Evolutionary conservation across 2,888 invertebrate genomes (phyloP).

Genomic region (Drosophila engyochracea): DNA sequence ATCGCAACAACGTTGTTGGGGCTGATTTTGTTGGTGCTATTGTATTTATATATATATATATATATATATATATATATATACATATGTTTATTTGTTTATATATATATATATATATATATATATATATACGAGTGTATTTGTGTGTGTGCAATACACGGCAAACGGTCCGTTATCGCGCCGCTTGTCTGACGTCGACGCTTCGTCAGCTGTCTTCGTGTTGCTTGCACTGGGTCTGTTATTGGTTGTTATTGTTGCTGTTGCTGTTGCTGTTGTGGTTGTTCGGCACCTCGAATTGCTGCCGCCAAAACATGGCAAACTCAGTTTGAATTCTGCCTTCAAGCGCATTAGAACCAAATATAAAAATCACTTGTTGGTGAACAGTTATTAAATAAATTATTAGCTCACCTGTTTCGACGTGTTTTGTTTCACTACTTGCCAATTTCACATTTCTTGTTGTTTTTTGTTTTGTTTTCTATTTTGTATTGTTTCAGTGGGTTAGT

Average conservation of each 20-base stretch:
- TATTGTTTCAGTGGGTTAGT: constrained; percentile 11
- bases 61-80: background rate
- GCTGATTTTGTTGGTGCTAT: constrained; percentile 1
- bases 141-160: constrained; percentile 2
- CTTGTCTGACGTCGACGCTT: constrained; percentile 23
- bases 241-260: constrained; percentile 10
- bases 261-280: constrained; percentile 27
- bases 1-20: constrained; percentile 6
- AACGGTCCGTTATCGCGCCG: constrained; percentile 43
- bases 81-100: background rate
- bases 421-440: background rate
- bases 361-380: constrained; percentile 10
- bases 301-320: constrained; percentile 79
- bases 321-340: constrained; percentile 83
- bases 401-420: background rate
- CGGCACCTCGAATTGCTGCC: constrained; percentile 48
- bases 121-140: background rate
- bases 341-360: constrained; percentile 74
- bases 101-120: background rate
- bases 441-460: background rate
- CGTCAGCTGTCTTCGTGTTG: constrained; percentile 45
- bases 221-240: constrained; percentile 15
- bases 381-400: constrained; percentile 23
- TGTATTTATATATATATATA: background rate
- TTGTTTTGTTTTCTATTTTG: background rate